Percentiles rank a stretch among this genome's conserved stretches.
Conservation (phyloP, 2,113 vertebrate species). For the Channa maculata region DNA sequence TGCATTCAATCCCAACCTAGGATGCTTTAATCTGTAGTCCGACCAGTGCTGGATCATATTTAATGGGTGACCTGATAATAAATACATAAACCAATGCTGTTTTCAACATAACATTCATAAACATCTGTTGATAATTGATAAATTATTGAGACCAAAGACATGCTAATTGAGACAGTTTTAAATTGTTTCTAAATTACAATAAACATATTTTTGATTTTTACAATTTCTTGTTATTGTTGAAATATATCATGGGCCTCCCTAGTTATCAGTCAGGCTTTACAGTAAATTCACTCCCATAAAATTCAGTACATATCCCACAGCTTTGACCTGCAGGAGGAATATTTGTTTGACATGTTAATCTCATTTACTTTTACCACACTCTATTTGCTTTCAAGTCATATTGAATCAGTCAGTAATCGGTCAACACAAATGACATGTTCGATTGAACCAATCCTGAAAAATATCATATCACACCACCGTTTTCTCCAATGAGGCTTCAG, state of each 20-base stretch:
- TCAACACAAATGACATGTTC: conserved; percentile 1
- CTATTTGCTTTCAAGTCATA: not conserved
- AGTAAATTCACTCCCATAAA: not conserved
- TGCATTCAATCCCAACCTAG: not conserved
- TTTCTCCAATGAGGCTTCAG: conserved; percentile 7
- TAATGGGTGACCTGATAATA: too few relatives aligned
- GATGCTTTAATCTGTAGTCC: not conserved
- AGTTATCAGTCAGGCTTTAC: not conserved
- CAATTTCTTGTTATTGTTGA: not conserved
- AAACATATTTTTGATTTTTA: not conserved
- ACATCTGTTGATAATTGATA: too few relatives aligned
- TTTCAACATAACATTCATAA: too few relatives aligned
- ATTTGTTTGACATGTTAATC: not conserved
- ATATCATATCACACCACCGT: conserved; percentile 16
- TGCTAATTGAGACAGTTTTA: not conserved
- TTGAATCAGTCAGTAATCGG: not conserved
- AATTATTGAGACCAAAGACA: too few relatives aligned
- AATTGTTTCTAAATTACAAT: not conserved
- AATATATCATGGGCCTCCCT: not conserved
- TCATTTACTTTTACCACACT: not conserved
- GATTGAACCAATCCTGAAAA: not conserved
- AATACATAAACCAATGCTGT: too few relatives aligned
- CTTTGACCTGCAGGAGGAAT: not conserved
- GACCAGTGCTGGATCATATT: not conserved
- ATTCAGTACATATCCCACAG: not conserved